Conservation (phyloP, 2,113 vertebrate species). For the Thermophis baileyi region DNA sequence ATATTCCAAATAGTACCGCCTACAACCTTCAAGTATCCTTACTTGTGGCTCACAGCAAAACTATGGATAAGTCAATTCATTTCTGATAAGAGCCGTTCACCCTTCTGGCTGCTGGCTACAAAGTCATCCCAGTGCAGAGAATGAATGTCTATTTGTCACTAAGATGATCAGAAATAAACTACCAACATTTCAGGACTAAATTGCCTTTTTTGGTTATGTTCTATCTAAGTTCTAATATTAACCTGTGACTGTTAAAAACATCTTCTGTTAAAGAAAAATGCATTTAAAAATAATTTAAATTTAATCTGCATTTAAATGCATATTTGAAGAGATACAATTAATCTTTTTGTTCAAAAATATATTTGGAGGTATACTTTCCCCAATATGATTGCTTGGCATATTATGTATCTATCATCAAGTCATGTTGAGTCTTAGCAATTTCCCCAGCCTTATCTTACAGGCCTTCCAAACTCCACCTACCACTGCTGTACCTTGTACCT, state of each 20-base stretch:
- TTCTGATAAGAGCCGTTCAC: background rate
- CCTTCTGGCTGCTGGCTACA: background rate
- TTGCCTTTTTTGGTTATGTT: background rate
- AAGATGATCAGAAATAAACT: background rate
- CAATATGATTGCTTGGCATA: background rate
- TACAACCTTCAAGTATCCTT: background rate
- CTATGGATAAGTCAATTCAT: background rate
- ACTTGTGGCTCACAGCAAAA: background rate
- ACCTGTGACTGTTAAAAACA: background rate
- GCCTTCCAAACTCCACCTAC: background rate
- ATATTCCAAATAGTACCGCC: background rate
- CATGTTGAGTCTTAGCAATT: background rate
- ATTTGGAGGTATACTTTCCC: background rate
- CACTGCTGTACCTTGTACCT: background rate
- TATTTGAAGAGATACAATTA: background rate
- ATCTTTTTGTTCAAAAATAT: background rate
- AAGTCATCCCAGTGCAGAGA: background rate
- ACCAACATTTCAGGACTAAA: background rate
- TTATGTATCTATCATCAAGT: background rate
- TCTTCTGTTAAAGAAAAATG: background rate
- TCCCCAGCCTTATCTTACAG: background rate
- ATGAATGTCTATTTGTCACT: background rate
- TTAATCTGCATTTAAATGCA: background rate
- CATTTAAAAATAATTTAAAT: background rate
- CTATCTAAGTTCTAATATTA: background rate